Base-by-base conservation (phyloP, 2,113 vertebrate genomes). In the Cephalopterus ornatus region DNA sequence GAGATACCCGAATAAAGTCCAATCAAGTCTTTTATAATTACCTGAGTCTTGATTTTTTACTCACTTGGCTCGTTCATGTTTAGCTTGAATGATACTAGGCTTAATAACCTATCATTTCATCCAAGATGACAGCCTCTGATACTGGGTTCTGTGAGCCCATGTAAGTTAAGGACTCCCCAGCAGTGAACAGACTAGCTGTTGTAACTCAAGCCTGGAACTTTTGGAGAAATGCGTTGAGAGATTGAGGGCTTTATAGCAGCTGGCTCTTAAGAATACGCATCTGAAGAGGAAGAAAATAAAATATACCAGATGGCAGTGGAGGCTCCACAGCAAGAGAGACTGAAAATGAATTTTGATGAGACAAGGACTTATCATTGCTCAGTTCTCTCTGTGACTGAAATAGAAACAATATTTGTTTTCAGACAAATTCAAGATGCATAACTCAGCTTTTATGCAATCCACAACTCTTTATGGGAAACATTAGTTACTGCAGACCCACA, bases 221-320 rank as follows among this genome's bases (percentile, higher is more conserved):
- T 28, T 68, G 56, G 32, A 80, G 42, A 74, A 80, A 86, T 42
- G 5, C 11, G 0, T 19, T 77, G 71, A 83, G 88, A 92, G 27
- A 93, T 5, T 52, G 79, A 92, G 59, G 30, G 32, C 39, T 93
- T 39, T 37, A 37, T n/a, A 87, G 82, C 76, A 93, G n/a, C 83
- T 94, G 95, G 79, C 56, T 95, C 79, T 96, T 93, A 87, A 92
- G 90, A 62, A 75, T 86, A 92, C 2, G 19, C 44, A 78, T 87
- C 65, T 94, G 91, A 97, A 91, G 79, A 93, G 55, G 93, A 85
- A 96, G 79, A 95, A 96, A 96, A 95, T 95, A 95, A 96, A 96
- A 87, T 81, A 85, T 93, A 92, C 88, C 95, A 97, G 93, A 96
- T 96, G 96, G 95, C 65, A 92, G 61, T 81, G 68, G 37, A 96